Conservation (phyloP, 2,113 vertebrate genomes). For the Rhagologus leucostigma region DNA sequence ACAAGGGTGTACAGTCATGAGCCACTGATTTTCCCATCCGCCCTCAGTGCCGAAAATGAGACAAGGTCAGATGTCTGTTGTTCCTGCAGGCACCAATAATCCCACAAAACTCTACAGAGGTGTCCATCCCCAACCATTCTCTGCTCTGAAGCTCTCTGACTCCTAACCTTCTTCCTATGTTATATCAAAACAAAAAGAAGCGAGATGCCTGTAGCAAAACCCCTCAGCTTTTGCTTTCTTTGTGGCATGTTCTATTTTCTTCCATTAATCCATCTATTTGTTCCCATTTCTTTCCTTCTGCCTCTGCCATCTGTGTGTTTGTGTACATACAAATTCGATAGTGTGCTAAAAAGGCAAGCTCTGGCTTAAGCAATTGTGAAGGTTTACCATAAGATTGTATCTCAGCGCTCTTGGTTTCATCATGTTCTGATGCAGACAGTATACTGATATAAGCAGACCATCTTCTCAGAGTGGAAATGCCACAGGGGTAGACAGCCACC, state of each 20-base stretch:
- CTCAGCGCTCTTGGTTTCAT: not conserved
- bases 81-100: not conserved
- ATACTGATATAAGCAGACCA: not conserved
- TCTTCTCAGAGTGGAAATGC: not conserved
- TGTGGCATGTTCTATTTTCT: not conserved
- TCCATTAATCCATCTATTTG: not conserved
- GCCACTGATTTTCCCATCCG: not conserved
- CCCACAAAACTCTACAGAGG: not conserved
- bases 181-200: not conserved
- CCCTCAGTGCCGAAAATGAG: not conserved
- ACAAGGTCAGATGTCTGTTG: not conserved
- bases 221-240: not conserved
- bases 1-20: fast-evolving
- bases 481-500: not conserved
- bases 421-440: not conserved
- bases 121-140: not conserved
- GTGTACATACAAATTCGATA: not conserved
- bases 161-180: not conserved
- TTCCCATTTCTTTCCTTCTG: not conserved
- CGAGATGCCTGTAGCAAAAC: not conserved
- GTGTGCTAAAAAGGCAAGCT: not conserved
- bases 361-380: not conserved
- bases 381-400: not conserved
- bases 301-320: not conserved
- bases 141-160: not conserved